phyloP scores from a whole-genome alignment of 2,113 vertebrate species.

The Herpailurus yagouaroundi region DNA sequence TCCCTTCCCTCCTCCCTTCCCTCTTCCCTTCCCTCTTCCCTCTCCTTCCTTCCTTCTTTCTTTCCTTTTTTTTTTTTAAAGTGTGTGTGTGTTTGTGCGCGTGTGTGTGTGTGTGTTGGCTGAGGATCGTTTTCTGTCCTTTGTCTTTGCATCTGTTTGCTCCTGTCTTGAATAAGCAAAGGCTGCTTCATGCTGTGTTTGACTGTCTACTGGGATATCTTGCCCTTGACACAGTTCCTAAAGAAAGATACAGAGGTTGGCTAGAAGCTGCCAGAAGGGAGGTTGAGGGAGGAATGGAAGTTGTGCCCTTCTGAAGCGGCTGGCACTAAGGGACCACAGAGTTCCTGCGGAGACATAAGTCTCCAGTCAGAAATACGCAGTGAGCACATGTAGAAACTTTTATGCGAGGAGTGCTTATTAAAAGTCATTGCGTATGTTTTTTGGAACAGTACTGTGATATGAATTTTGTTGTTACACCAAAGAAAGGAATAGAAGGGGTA shows the following conservation, averaged over 20 bases:
- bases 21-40: no score
- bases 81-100: background rate
- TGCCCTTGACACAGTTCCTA: constrained; percentile 17
- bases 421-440: background rate
- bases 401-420: background rate
- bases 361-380: background rate
- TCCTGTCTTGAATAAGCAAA: background rate
- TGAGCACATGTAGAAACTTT: background rate
- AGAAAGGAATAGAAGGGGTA: background rate
- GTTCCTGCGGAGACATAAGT: background rate
- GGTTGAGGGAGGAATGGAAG: background rate
- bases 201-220: background rate
- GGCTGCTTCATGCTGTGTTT: background rate
- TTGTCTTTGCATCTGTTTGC: background rate
- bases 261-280: background rate
- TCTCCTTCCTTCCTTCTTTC: background rate
- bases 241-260: background rate
- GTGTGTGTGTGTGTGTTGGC: background rate
- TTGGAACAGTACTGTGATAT: background rate
- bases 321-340: background rate
- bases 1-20: no score
- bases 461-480: background rate
- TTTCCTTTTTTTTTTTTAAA: background rate
- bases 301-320: background rate
- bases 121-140: background rate